Evolutionary conservation across 2,797 vertebrate species (phyloP).

Genomic region (Sarcoramphus papa): DNA sequence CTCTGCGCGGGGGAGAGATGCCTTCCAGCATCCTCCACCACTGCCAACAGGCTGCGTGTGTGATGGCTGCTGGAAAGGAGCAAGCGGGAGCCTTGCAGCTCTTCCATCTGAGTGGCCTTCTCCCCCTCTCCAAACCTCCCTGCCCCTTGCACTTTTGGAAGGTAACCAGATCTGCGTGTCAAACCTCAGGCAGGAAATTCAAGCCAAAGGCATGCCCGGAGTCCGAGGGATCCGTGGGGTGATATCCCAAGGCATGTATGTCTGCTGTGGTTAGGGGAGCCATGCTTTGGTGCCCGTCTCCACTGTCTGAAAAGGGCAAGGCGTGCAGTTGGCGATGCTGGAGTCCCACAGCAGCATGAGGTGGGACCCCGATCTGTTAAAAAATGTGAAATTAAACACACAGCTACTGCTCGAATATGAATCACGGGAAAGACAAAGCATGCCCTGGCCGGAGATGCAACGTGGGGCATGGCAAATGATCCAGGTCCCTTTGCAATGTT

Average conservation of each 20-base stretch:
- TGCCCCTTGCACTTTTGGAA: neutral
- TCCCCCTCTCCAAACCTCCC: neutral
- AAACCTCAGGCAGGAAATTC: neutral
- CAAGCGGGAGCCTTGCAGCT: neutral
- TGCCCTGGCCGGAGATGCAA: neutral
- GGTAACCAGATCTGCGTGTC: neutral
- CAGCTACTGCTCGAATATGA: neutral
- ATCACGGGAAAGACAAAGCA: neutral
- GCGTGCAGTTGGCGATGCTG: rapidly evolving
- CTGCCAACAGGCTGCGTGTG: neutral
- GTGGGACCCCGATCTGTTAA: neutral
- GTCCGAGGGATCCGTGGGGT: neutral
- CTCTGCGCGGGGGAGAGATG: rapidly evolving
- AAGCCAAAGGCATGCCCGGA: neutral
- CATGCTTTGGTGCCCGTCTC: neutral
- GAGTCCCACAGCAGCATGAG: neutral
- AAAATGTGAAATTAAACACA: neutral
- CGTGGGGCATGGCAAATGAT: neutral
- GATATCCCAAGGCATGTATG: neutral
- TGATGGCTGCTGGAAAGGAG: neutral
- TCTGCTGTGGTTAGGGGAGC: neutral
- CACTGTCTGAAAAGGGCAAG: neutral
- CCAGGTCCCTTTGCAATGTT: rapidly evolving
- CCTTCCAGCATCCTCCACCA: neutral
- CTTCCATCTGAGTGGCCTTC: neutral